phyloP scores from a whole-genome alignment of 2,888 invertebrate genomes.

The Leptopilina syphax region DNA sequence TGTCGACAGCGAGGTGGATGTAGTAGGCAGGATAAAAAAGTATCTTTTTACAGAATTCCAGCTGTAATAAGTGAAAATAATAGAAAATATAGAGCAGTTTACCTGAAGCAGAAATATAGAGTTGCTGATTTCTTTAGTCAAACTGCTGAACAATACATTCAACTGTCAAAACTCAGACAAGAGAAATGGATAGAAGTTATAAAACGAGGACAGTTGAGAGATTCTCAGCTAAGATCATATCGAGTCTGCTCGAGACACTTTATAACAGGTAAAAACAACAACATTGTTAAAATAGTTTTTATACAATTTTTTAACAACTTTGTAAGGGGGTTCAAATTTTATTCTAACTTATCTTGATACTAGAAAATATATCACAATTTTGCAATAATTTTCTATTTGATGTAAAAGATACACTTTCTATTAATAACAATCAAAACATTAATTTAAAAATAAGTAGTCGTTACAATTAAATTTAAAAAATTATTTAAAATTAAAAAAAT shows the following conservation, averaged over 20 bases:
- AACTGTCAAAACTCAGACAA: neutral
- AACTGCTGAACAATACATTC: neutral
- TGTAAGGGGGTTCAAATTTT: too few species aligned
- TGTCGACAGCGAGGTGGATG: neutral
- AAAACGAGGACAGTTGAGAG: neutral
- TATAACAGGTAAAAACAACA: neutral
- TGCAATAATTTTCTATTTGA: too few species aligned
- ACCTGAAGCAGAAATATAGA: neutral
- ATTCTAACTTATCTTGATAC: too few species aligned
- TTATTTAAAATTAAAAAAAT: too few species aligned
- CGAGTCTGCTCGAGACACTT: neutral
- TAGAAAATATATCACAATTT: too few species aligned
- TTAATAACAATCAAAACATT: too few species aligned
- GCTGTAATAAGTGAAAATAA: conserved; percentile 1
- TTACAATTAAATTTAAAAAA: too few species aligned
- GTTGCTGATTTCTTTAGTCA: neutral
- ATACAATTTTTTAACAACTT: too few species aligned
- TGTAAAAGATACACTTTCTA: too few species aligned
- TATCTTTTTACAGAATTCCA: neutral
- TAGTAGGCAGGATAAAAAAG: neutral
- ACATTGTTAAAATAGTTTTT: too few species aligned
- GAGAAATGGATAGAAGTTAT: neutral
- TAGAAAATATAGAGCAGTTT: neutral
- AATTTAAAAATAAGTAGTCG: too few species aligned
- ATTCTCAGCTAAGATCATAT: neutral